Evolutionary conservation across 2,797 vertebrate genomes (phyloP).

Genomic region (Hydrocynus forskahlii): DNA sequence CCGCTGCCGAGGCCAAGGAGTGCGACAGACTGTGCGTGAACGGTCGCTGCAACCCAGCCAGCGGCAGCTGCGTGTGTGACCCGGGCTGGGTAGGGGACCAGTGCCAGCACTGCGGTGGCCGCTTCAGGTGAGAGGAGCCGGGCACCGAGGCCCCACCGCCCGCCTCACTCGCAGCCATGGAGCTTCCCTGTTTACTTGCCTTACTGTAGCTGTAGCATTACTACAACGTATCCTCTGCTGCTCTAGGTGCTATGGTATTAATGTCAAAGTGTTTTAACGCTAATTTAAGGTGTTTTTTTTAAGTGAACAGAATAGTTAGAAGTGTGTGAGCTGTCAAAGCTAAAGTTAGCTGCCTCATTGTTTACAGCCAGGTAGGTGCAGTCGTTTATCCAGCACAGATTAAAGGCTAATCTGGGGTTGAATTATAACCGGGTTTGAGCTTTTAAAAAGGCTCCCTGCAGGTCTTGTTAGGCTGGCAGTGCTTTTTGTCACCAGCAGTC

Average conservation of each 20-base stretch:
- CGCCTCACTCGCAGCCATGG: background rate
- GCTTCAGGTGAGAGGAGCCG: constrained; percentile 84
- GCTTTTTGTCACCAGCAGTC: too few relatives aligned
- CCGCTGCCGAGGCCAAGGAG: constrained; percentile 81
- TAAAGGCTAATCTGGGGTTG: background rate
- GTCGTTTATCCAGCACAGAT: background rate
- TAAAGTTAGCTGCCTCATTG: background rate
- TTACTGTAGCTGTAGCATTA: background rate
- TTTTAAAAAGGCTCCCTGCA: background rate
- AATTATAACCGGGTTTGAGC: background rate
- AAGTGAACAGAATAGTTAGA: too few relatives aligned
- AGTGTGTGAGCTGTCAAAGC: background rate
- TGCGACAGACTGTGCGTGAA: constrained; percentile 93
- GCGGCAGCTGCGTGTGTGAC: constrained; percentile 86
- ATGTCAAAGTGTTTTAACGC: too few relatives aligned
- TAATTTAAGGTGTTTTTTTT: too few relatives aligned
- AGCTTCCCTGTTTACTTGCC: background rate
- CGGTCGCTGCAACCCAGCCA: constrained; percentile 86
- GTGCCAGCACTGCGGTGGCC: constrained; percentile 97
- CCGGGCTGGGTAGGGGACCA: constrained; percentile 95
- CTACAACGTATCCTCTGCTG: too few relatives aligned
- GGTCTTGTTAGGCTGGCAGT: background rate
- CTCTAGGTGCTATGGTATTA: too few relatives aligned
- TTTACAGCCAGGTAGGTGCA: background rate
- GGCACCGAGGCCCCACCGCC: background rate